These are phyloP conservation scores for Limnothrissa miodon DNA, from an alignment of 2,113 vertebrate genomes.

Conservation along the genomic window DNA sequence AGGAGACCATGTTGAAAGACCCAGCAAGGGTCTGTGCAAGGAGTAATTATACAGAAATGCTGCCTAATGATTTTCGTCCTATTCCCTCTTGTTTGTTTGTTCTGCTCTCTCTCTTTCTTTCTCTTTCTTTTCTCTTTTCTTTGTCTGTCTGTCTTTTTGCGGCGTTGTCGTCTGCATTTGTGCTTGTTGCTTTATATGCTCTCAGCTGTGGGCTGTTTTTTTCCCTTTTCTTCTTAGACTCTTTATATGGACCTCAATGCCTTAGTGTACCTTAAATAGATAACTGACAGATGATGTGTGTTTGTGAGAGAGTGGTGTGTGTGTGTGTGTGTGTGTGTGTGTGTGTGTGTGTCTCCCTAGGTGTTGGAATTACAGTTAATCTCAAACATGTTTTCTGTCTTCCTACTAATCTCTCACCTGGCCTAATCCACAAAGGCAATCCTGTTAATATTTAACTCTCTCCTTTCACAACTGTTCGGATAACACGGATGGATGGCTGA, in stretches of 20 bases:
- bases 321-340: not conserved
- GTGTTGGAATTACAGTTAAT: not conserved
- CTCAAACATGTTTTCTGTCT: not conserved
- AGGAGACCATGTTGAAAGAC: not conserved
- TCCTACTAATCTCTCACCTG: not conserved
- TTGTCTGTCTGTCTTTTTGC: not conserved
- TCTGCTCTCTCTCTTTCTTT: not conserved
- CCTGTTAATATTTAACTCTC: not conserved
- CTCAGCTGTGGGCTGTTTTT: not conserved
- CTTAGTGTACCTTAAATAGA: not conserved
- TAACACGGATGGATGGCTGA: not conserved
- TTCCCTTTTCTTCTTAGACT: not conserved
- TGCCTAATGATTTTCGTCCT: conserved; percentile 10
- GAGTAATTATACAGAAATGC: conserved; percentile 8
- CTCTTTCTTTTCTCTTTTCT: not conserved
- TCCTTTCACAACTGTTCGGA: not conserved
- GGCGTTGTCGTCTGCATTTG: not conserved
- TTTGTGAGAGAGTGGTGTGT: not conserved
- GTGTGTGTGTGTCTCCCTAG: not conserved
- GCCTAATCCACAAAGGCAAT: not conserved
- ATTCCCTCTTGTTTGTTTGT: not conserved
- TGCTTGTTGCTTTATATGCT: not conserved
- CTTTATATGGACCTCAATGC: not conserved
- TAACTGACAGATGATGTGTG: not conserved
- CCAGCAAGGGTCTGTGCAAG: not conserved